Evolutionary conservation across 2,113 vertebrate species (phyloP).

Genomic region (Clarias gariepinus): DNA sequence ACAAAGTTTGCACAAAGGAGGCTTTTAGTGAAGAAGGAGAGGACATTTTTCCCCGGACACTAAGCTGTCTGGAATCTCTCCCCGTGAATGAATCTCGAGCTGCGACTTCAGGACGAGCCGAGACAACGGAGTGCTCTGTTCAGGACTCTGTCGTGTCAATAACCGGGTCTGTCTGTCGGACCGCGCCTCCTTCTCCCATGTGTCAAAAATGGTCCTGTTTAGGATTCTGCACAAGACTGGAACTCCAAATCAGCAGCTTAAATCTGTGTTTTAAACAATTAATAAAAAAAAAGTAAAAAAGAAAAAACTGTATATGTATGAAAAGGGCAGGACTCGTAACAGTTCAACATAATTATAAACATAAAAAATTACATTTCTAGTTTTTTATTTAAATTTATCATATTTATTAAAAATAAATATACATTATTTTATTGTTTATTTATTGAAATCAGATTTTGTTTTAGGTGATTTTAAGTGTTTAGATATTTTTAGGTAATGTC

Average conservation of each 20-base stretch:
- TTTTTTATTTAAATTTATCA: no score
- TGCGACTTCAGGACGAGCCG: neutral
- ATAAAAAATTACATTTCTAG: no score
- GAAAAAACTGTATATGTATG: no score
- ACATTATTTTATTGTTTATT: no score
- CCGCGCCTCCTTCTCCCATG: neutral
- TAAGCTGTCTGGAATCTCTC: neutral
- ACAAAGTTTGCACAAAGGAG: slow-evolving; percentile 1
- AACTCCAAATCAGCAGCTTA: neutral
- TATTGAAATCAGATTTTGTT: no score
- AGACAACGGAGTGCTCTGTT: slow-evolving; percentile 24
- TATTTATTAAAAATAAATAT: no score
- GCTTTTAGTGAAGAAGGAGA: neutral
- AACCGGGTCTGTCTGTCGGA: neutral
- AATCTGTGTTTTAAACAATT: neutral
- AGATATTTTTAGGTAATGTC: no score
- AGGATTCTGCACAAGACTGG: neutral
- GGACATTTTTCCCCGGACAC: neutral
- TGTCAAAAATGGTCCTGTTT: no score
- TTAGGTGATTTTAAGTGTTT: no score
- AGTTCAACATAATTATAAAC: no score
- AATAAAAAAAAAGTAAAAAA: no score
- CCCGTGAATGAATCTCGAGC: neutral
- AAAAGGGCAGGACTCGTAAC: no score
- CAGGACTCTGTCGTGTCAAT: slow-evolving; percentile 6